Evolutionary conservation across 2,113 vertebrate genomes (phyloP), one percentile per base, ranked within the genome.

Genomic region (Corythaixoides concolor): DNA sequence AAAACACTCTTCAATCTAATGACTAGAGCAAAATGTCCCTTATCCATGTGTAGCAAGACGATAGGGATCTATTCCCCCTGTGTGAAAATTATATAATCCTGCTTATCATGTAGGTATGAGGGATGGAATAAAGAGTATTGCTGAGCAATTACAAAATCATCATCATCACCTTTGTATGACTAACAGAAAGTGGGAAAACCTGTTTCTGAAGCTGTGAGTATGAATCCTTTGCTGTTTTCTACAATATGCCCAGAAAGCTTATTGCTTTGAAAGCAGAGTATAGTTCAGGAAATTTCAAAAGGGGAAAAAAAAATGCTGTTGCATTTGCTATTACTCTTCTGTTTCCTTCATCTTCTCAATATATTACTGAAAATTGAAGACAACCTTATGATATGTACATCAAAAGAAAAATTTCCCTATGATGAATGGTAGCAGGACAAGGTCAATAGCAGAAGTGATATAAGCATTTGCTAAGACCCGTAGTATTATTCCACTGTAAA

Each of bases 1-100:
- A 80, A 85, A 91, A 20, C 27, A 41, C 66, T 56, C 77, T 94
- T 73, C 55, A 50, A 2, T 20, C 45, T 27, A 32, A 85, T 24
- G 74, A 37, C 28, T 73, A 33, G 23, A 72, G 70, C 24, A 63
- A 75, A 92, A 78, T 26, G 20, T 89, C 64, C 73, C 49, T 78
- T 35, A 64, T 32, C 69, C 6, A 0, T 28, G 49, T 2, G 1
- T 5, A 21, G 52, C 0, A 1, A 74, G n/a, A 60, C 2, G 2
- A 59, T 4, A 23, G 30, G 53, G 30, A 47, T 82, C 39, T 41
- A 5, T 12, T 81, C 33, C 35, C 26, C 2, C 39, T 3, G 27
- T 3, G 72, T 24, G 68, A 16, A 47, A 55, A 52, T 92, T 50
- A 11, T 43, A 43, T 22, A 80, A 78, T 67, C 50, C 67, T 0